Base-by-base conservation (phyloP, 2,888 invertebrate species). In the Nemoura dubitans region DNA sequence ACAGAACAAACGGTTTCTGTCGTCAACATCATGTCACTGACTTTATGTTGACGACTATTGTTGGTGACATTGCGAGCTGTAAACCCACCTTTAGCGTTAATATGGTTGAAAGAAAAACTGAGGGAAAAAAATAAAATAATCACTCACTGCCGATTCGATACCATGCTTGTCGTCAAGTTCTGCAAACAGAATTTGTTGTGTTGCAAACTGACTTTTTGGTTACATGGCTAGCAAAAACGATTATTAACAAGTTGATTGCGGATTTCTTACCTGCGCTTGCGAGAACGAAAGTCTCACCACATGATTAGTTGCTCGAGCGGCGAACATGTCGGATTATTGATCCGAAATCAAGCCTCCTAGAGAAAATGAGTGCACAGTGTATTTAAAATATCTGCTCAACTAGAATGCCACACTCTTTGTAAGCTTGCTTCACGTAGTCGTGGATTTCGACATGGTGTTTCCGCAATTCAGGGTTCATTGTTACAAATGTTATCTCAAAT, bases 221-320 rank as follows among this genome's bases (percentile, higher is more conserved):
- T 6, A 36, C 36, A 36, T 6, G 10, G 3, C 5, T 36, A 36
- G 10, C 5, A 36, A 36, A 10, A 36, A 6, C 36, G 3, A 36
- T 36, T 36, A 6, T 6, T 36, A 36, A 36, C 5, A 36, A 36
- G 10, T n/a, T 36, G 36, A 3, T 36, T 3, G 36, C 10, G 3
- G 36, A 36, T 36, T 10, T 36, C 36, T 36, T 36, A 84, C 84
- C 84, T 84, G 84, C 10, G 84, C 59, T 76, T 87, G 87, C 76
- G 87, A 76, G 27, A 87, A n/a, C 25, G 87, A 87, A 43, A 87
- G 87, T 43, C 85, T 87, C 28, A 87, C 85, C 42, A 83, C 87
- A 86, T 87, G 83, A 77, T 77, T 87, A 42, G 86, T n/a, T 25
- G 83, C 86, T 86, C 86, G 81, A 25, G 87, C 28, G 43, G 86